phyloP scores from a whole-genome alignment of 2,797 vertebrate genomes.

The Rostrhamus sociabilis region DNA sequence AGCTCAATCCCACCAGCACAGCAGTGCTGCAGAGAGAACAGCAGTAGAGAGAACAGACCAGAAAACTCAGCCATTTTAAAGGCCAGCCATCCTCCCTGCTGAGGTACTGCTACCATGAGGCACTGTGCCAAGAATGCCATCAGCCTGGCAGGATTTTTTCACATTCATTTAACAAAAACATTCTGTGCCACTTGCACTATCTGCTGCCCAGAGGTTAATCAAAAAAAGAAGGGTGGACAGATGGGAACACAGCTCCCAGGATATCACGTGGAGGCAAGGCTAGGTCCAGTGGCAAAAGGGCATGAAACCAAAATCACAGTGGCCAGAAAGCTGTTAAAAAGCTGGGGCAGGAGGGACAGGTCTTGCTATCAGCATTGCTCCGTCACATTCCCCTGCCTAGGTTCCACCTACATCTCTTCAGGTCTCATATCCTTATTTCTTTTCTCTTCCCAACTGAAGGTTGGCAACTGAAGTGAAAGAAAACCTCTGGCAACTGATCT shows the following conservation, averaged over 20 bases:
- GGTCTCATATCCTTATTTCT: neutral
- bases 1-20: neutral
- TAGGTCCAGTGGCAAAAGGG: neutral
- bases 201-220: neutral
- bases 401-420: neutral
- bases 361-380: rapidly evolving
- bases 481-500: neutral
- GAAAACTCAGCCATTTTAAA: neutral
- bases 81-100: neutral
- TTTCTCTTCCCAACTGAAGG: neutral
- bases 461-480: neutral
- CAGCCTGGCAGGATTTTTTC: neutral
- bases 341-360: neutral
- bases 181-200: neutral
- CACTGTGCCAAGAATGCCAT: neutral
- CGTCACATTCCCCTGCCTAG: neutral
- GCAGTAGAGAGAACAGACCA: neutral
- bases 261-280: neutral
- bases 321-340: neutral
- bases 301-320: neutral
- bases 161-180: neutral
- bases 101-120: neutral
- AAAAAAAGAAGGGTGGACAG: neutral
- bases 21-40: neutral
- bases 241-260: neutral